Evolutionary conservation across 2,113 vertebrate genomes (phyloP).

Genomic region (Etheostoma spectabile): DNA sequence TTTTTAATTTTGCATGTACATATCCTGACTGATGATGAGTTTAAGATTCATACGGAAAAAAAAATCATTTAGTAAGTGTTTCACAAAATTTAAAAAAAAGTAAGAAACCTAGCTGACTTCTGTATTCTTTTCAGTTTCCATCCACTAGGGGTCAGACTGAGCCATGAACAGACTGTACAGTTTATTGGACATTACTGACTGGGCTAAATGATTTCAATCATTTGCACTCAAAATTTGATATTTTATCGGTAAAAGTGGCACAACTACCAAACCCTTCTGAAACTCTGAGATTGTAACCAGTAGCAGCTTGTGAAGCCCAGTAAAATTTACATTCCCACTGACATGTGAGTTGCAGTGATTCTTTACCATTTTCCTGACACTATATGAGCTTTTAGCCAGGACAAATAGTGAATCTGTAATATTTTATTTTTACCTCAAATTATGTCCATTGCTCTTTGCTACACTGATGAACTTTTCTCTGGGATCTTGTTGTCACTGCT

Average conservation of each 20-base stretch:
- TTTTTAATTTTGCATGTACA: background rate
- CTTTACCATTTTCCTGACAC: background rate
- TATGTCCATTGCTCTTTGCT: too few species aligned
- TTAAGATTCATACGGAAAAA: background rate
- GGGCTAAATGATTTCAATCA: background rate
- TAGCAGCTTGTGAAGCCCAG: background rate
- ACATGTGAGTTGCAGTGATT: background rate
- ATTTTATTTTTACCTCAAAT: too few species aligned
- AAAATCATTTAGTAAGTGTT: too few species aligned
- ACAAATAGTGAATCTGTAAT: background rate
- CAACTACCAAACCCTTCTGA: background rate
- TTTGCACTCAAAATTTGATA: background rate
- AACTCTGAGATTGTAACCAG: background rate
- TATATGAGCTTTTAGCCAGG: background rate
- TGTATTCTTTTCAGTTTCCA: conserved; percentile 13
- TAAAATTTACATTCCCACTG: background rate
- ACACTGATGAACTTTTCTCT: too few species aligned
- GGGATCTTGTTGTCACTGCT: too few species aligned
- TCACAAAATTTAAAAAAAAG: background rate
- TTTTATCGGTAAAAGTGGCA: background rate
- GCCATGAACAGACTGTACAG: conserved; percentile 40
- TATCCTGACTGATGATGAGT: background rate
- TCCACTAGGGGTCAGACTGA: conserved; percentile 78
- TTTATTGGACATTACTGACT: conserved; percentile 30
- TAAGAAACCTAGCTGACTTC: background rate